These are phyloP conservation scores for Aphaenogaster rudis DNA, from an alignment of 1,140 invertebrate genomes.

Conservation along the genomic window DNA sequence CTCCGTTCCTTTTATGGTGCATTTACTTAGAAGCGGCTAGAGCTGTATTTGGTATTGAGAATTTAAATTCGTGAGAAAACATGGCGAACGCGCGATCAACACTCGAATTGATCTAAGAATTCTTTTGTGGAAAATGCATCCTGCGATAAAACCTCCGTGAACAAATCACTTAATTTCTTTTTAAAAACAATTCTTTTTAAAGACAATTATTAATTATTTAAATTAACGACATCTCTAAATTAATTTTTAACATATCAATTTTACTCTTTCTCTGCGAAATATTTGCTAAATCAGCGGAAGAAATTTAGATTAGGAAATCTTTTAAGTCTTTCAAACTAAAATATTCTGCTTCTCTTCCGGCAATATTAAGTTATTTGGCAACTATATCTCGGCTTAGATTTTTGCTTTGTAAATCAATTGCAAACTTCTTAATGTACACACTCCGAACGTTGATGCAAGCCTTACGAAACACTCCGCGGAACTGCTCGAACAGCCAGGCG, in stretches of 20 bases:
- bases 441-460: not conserved
- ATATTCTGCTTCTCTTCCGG: not conserved
- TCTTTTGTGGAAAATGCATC: not conserved
- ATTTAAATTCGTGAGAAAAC: slow-evolving; percentile 49
- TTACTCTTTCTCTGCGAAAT: not conserved
- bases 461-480: not conserved
- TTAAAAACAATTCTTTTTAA: not conserved
- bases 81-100: not conserved
- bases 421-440: not conserved
- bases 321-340: not conserved
- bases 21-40: not conserved
- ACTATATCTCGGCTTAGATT: not conserved
- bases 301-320: not conserved
- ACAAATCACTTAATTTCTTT: not conserved
- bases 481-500: not conserved
- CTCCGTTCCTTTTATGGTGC: slow-evolving; percentile 57
- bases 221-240: not conserved
- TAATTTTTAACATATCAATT: not conserved
- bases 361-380: slow-evolving; percentile 2
- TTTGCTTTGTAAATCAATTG: not conserved
- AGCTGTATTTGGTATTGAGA: not conserved
- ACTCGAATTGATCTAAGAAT: not conserved
- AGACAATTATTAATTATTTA: slow-evolving; percentile 9
- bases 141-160: not conserved
- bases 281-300: not conserved